These are phyloP conservation scores for Hormaphis cornu DNA, from an alignment of 1,140 invertebrate species.

Conservation along the genomic window DNA sequence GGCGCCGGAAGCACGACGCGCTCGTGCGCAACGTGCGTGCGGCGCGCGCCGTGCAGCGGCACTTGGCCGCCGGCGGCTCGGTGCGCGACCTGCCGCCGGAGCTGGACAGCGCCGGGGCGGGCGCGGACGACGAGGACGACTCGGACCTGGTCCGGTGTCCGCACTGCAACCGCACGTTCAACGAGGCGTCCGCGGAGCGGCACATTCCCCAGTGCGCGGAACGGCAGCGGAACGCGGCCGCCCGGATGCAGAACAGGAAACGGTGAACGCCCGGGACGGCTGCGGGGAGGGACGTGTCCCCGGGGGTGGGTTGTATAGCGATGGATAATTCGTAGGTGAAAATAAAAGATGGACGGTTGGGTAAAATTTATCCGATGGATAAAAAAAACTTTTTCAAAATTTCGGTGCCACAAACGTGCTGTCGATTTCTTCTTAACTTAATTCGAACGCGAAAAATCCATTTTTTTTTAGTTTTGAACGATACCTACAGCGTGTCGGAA, in stretches of 20 bases:
- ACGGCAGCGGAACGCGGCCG: conserved; percentile 62
- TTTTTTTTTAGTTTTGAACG: no score
- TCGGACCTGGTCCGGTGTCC: conserved; percentile 87
- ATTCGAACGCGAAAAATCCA: no score
- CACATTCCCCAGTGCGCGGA: conserved; percentile 88
- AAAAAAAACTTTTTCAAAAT: no score
- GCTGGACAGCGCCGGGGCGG: conserved; percentile 71
- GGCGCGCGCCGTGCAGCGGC: conserved; percentile 75
- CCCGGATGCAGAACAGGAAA: not conserved
- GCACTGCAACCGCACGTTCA: conserved; percentile 81
- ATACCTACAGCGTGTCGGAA: no score
- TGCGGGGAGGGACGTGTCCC: no score
- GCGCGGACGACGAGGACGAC: conserved; percentile 59
- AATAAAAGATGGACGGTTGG: no score
- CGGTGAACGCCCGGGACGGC: no score
- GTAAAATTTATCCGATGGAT: no score
- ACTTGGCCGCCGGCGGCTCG: conserved; percentile 77
- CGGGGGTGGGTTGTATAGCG: no score
- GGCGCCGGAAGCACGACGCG: conserved; percentile 85
- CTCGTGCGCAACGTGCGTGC: conserved; percentile 82
- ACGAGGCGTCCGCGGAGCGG: conserved; percentile 70
- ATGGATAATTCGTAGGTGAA: no score
- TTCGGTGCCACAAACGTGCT: no score
- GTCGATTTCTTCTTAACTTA: no score
- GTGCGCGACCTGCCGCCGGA: conserved; percentile 80